These are phyloP conservation scores for Archilochus colubris DNA, from an alignment of 2,113 vertebrate species.

Conservation along the genomic window DNA sequence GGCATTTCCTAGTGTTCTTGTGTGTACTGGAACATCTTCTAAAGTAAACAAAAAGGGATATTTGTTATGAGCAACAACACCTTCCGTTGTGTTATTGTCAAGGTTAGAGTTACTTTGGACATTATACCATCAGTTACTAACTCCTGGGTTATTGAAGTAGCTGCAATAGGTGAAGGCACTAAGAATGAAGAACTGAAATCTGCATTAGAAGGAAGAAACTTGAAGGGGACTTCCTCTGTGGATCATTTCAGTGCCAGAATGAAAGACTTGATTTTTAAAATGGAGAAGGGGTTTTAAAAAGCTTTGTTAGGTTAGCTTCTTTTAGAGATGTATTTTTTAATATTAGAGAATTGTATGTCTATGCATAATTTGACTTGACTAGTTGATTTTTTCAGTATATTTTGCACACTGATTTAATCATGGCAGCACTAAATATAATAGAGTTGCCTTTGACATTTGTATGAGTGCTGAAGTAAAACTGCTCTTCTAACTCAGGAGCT, in stretches of 20 bases:
- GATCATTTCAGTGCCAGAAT: not conserved
- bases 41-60: not conserved
- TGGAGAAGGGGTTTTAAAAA: not conserved
- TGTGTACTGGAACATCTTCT: not conserved
- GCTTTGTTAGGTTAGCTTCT: not conserved
- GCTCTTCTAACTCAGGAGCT: not conserved
- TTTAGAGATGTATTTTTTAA: not conserved
- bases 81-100: rapidly evolving
- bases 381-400: not conserved
- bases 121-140: not conserved
- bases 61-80: not conserved
- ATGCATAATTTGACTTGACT: not conserved
- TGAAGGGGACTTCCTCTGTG: not conserved
- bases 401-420: not conserved
- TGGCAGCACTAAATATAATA: not conserved
- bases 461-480: not conserved
- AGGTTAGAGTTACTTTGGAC: not conserved
- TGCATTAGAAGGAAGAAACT: not conserved
- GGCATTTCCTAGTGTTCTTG: not conserved
- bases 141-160: not conserved
- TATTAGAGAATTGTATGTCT: not conserved
- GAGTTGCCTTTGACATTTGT: not conserved
- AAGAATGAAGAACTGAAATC: not conserved
- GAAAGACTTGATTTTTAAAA: not conserved
- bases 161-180: not conserved